phyloP scores from a whole-genome alignment of 2,888 invertebrate genomes.

The Perizoma affinitatum region DNA sequence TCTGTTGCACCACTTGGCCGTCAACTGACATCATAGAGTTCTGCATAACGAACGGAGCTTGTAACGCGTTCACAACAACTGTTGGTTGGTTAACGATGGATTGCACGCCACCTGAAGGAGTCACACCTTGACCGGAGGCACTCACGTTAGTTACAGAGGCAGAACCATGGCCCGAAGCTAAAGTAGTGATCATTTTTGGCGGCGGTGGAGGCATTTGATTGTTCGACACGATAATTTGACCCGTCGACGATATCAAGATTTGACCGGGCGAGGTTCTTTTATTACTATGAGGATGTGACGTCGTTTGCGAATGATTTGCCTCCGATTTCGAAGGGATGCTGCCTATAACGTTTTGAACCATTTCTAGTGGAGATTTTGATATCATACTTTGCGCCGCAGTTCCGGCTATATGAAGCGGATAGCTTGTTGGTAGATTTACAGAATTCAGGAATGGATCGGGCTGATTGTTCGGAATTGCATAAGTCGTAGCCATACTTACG shows the following conservation, averaged over 20 bases:
- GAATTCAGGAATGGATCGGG: constrained; percentile 78
- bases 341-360: constrained; percentile 91
- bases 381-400: constrained; percentile 81
- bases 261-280: constrained; percentile 84
- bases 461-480: constrained; percentile 76
- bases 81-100: constrained; percentile 90
- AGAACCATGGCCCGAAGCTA: constrained; percentile 86
- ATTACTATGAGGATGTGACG: constrained; percentile 53
- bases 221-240: constrained; percentile 88
- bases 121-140: constrained; percentile 82
- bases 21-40: constrained; percentile 91
- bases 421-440: constrained; percentile 76
- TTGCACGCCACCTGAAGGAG: constrained; percentile 73
- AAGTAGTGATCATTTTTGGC: constrained; percentile 79
- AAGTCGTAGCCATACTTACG: constrained; percentile 71
- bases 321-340: constrained; percentile 83
- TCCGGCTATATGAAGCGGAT: constrained; percentile 75
- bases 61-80: constrained; percentile 91
- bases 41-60: constrained; percentile 91
- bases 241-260: constrained; percentile 90
- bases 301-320: constrained; percentile 71
- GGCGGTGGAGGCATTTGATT: constrained; percentile 87
- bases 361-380: constrained; percentile 87
- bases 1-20: constrained; percentile 87
- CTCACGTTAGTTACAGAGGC: constrained; percentile 87